A percentile compares a stretch with the other conserved stretches of the same genome.
Evolutionary conservation across 2,113 vertebrate genomes (phyloP).

Genomic region (Cyanoramphus novaezelandiae): DNA sequence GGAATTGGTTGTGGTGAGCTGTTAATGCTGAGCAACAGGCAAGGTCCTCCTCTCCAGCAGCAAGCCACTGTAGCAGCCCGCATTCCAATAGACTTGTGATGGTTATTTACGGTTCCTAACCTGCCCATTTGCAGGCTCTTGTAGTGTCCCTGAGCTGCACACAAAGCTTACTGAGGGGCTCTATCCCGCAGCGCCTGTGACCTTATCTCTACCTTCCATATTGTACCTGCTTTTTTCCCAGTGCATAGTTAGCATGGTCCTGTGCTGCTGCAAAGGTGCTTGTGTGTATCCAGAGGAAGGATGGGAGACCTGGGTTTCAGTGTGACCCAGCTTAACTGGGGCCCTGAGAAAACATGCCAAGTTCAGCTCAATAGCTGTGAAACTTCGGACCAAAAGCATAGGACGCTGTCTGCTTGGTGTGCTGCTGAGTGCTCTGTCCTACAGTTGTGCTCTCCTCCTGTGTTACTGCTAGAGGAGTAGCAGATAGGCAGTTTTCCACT

Average conservation of each 20-base stretch:
- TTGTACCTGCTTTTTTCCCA: neutral
- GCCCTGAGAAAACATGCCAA: neutral
- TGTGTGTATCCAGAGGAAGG: neutral
- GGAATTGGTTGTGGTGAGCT: neutral
- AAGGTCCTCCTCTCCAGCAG: neutral
- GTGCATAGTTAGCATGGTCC: neutral
- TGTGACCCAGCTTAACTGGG: neutral
- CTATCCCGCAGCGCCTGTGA: neutral
- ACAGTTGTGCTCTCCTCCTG: neutral
- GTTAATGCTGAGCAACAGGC: neutral
- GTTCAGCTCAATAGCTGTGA: neutral
- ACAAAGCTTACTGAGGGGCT: neutral
- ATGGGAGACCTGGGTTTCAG: neutral
- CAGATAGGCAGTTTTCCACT: neutral
- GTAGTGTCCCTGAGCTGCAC: neutral
- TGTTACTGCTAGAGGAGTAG: neutral
- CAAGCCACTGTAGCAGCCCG: fast-evolving
- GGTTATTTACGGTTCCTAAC: neutral
- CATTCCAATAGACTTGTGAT: neutral
- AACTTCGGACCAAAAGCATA: neutral
- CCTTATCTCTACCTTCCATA: neutral
- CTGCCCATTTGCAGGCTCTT: neutral
- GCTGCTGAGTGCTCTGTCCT: neutral
- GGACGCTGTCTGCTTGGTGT: neutral
- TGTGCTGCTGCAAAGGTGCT: neutral